A percentile compares a stretch with the other conserved stretches of the same genome.
These are phyloP conservation scores for Trematomus loennbergii DNA, from an alignment of 2,113 vertebrate species.

Conservation along the genomic window DNA sequence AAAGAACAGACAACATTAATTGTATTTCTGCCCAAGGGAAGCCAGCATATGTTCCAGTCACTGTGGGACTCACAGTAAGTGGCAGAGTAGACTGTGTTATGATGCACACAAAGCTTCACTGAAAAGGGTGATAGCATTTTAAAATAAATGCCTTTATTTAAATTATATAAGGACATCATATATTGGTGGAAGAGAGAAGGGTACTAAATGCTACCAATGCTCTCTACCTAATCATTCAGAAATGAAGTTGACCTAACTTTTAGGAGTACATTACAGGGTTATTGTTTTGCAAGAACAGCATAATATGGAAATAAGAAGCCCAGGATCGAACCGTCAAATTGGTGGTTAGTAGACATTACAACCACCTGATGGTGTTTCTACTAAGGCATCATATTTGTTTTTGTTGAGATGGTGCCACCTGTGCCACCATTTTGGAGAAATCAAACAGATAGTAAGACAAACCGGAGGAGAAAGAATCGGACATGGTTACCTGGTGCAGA, in stretches of 20 bases:
- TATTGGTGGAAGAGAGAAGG: background rate
- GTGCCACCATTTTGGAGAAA: background rate
- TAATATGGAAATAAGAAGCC: background rate
- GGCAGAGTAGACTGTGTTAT: no score
- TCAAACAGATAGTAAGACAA: background rate
- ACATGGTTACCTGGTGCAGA: conserved; percentile 92
- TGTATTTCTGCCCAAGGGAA: background rate
- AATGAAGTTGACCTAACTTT: background rate
- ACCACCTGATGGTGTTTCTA: no score
- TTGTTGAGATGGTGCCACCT: background rate
- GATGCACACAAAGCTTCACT: background rate
- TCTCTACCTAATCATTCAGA: background rate
- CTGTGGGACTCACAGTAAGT: background rate
- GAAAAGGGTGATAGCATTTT: background rate
- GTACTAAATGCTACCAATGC: background rate
- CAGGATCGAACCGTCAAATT: background rate
- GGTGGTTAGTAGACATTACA: background rate
- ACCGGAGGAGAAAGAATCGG: background rate
- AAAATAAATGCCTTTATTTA: background rate
- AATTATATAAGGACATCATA: background rate
- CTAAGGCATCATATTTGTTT: no score
- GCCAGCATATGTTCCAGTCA: background rate
- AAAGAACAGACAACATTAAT: background rate
- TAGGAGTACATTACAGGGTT: background rate
- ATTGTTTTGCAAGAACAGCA: background rate